Conservation (phyloP, 2,797 vertebrate genomes). For the Darevskia nairensis region DNA sequence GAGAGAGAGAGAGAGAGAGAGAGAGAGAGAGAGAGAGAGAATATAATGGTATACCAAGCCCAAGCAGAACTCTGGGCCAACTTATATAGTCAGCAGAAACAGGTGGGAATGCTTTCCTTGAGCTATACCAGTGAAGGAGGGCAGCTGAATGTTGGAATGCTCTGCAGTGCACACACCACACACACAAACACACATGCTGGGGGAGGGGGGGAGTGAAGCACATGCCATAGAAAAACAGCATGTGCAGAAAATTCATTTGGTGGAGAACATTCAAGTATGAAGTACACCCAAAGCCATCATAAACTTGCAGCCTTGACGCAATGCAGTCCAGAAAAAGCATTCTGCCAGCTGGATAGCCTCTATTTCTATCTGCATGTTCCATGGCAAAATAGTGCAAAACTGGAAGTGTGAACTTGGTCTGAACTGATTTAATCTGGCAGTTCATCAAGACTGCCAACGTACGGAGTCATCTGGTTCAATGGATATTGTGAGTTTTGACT, state of each 20-base stretch:
- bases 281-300: too few species aligned
- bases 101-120: neutral
- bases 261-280: too few species aligned
- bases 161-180: neutral
- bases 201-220: neutral
- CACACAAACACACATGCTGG: neutral
- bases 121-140: neutral
- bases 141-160: neutral
- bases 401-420: neutral
- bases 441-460: neutral
- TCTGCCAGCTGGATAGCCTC: too few species aligned
- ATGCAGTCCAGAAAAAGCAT: too few species aligned
- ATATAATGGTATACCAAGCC: neutral
- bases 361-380: too few species aligned
- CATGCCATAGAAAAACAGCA: neutral
- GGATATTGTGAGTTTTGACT: neutral
- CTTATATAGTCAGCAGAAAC: neutral
- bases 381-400: neutral
- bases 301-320: too few species aligned
- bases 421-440: neutral
- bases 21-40: too few species aligned
- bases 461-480: neutral
- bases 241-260: too few species aligned
- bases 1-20: too few species aligned
- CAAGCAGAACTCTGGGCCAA: neutral